Percentiles rank a stretch among this genome's conserved stretches.
Evolutionary conservation across 2,113 vertebrate genomes (phyloP).

Genomic region (Myrmecobius fasciatus): DNA sequence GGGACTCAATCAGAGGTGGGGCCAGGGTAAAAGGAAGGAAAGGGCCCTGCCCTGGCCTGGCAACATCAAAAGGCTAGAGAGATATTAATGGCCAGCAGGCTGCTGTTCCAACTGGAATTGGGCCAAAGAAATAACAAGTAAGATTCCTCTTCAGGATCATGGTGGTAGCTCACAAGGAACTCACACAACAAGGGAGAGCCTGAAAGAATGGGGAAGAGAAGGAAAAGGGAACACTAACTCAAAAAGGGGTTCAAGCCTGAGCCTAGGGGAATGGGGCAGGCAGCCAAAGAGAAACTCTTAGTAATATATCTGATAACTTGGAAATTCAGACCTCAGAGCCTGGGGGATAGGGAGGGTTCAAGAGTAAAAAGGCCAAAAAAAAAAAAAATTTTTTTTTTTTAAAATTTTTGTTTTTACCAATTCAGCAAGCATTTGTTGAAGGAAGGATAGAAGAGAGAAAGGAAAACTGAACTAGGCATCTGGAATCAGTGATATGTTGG

Average conservation of each 20-base stretch:
- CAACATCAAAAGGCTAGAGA: neutral
- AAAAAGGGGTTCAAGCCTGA: neutral
- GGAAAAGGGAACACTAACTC: neutral
- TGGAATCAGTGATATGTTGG: neutral
- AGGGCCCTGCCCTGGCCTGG: neutral
- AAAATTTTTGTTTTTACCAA: neutral
- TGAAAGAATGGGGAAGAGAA: neutral
- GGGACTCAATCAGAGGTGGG: constrained; percentile 45
- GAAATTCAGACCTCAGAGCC: neutral
- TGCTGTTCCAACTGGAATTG: neutral
- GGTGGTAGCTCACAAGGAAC: neutral
- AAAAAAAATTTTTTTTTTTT: no score
- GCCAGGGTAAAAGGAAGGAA: constrained; percentile 30
- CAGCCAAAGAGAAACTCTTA: constrained; percentile 11
- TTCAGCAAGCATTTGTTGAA: neutral
- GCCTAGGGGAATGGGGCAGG: constrained; percentile 12
- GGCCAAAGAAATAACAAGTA: neutral
- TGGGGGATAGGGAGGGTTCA: neutral
- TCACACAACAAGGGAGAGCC: neutral
- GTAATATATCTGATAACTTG: neutral
- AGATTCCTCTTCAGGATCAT: neutral
- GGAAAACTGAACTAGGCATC: neutral
- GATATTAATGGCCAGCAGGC: neutral
- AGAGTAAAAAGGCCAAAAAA: neutral
- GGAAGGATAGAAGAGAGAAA: neutral